Base-by-base conservation (phyloP, 2,797 vertebrate species). In the Mallotus villosus region DNA sequence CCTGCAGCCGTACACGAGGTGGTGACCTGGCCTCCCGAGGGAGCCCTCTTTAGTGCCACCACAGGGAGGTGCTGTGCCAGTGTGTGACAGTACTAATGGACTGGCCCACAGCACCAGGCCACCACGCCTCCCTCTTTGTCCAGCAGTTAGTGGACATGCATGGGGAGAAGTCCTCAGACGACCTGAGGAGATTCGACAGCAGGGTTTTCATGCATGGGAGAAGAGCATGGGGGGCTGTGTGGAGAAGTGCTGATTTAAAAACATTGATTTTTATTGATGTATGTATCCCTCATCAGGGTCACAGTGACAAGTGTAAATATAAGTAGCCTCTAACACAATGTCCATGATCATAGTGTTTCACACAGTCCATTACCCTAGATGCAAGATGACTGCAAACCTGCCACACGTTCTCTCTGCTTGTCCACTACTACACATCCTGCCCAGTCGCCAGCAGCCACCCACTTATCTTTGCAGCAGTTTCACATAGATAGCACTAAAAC, bases 401-500 rank as follows among this genome's bases (percentile, higher is more conserved):
- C 61, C 61, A 34, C 8, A 14, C 19, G 2, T 34, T 12, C 62
- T 63, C 29, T 41, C 22, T 66, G 46, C 64, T 22, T 3, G 5
- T 17, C 41, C 64, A 25, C 32, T 7, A 29, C 25, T 7, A 29
- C 25, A 53, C 51, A 17, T 49, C 22, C 49, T 66, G 21, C 64
- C 46, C 63, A 51, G 65, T 58, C 37, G 5, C 4, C 21, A 22
- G 25, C 21, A 14, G 58, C 17, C 63, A 55, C 16, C 64, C 14
- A 21, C 12, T 37, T 65, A 46, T 51, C 32, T 46, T 59, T 46
- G 25, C 24, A 16, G 53, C 69, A 70, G 57, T 32, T 62, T 77
- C 72, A 77, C 41, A 71, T 65, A 70, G 53, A 75, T 65, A 70
- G 58, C 66, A 59, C 46, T 69, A 29, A 70, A 77, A 73, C 60